A percentile compares a stretch with the other conserved stretches of the same genome.
phyloP scores from a whole-genome alignment of 2,797 vertebrate genomes.

The Notamacropus eugenii region DNA sequence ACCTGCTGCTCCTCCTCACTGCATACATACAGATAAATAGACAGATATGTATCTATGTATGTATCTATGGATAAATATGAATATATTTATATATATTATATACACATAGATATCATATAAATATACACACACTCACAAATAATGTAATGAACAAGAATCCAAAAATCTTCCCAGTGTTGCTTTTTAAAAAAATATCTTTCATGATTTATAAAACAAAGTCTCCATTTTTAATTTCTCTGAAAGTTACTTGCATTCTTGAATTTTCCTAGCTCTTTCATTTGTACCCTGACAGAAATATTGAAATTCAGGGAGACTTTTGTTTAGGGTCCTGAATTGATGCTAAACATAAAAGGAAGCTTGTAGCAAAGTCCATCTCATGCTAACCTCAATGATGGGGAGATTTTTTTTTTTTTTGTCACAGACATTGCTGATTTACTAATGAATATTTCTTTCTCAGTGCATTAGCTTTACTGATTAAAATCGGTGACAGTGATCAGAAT shows the following conservation, averaged over 20 bases:
- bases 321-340: conserved; percentile 15
- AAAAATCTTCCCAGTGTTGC: too few species aligned
- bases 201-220: too few species aligned
- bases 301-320: background rate
- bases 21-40: too few species aligned
- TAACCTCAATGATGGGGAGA: background rate
- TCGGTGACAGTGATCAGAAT: background rate
- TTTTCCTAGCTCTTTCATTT: conserved; percentile 8
- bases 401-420: background rate
- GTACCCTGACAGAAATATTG: background rate
- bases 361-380: background rate
- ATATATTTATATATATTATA: too few species aligned
- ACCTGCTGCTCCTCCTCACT: too few species aligned
- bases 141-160: too few species aligned
- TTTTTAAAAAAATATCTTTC: too few species aligned
- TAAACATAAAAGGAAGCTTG: background rate
- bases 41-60: too few species aligned
- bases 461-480: background rate
- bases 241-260: background rate
- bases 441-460: background rate
- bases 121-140: too few species aligned
- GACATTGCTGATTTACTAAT: background rate
- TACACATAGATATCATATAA: too few species aligned
- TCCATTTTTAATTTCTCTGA: background rate
- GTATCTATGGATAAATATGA: too few species aligned